Evolutionary conservation across 2,113 vertebrate genomes (phyloP).

Genomic region (Carassius carassius): DNA sequence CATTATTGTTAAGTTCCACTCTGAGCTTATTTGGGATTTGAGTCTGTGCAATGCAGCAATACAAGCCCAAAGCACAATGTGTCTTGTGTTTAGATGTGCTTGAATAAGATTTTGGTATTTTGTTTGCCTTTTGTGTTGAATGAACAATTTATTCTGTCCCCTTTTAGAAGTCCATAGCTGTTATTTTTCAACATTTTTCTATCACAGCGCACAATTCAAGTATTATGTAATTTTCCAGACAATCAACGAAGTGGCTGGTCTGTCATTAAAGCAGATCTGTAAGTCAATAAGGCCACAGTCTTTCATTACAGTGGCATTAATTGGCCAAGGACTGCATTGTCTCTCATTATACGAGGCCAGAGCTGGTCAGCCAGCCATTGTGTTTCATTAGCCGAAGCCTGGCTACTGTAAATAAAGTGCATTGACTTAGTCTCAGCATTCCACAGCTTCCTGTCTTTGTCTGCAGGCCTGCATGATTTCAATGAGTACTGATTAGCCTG

Average conservation of each 20-base stretch:
- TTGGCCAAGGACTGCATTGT: slow-evolving; percentile 29
- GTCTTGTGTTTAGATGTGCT: neutral
- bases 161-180: neutral
- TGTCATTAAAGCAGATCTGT: slow-evolving; percentile 30
- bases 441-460: slow-evolving; percentile 46
- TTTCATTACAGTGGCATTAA: slow-evolving; percentile 23
- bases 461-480: slow-evolving; percentile 14
- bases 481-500: neutral
- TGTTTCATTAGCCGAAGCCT: slow-evolving; percentile 41
- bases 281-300: slow-evolving; percentile 34
- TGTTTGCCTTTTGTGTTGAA: neutral
- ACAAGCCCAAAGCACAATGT: neutral
- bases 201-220: neutral
- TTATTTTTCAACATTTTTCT: neutral
- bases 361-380: slow-evolving; percentile 44
- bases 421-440: neutral
- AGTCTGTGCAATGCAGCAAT: neutral
- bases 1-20: slow-evolving; percentile 18
- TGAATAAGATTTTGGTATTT: neutral
- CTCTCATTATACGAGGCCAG: slow-evolving; percentile 31
- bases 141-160: neutral
- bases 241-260: slow-evolving; percentile 17
- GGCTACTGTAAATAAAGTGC: slow-evolving; percentile 39
- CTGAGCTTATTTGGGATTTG: slow-evolving; percentile 1
- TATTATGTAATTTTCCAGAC: slow-evolving; percentile 14